Base-by-base conservation (phyloP, 2,797 vertebrate genomes). In the Sarcophilus harrisii region DNA sequence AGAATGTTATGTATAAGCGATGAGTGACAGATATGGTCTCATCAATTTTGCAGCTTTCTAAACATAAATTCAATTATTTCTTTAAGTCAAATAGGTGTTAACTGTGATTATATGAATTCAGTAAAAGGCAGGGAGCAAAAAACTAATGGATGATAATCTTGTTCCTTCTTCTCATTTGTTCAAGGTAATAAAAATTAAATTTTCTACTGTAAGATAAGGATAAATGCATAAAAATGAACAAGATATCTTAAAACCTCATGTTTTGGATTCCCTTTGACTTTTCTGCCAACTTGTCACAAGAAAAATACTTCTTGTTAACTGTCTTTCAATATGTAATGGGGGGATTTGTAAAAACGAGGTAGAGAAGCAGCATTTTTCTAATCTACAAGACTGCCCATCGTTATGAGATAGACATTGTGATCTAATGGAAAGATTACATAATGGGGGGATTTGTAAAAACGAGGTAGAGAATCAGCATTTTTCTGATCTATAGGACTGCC, bases 141-240 rank as follows among this genome's bases (percentile, higher is more conserved):
- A 96, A 52, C 45, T 66, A 92, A 87, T 3, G 1, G 14, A 29
- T 2, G 93, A 52, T 92, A 92, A 91, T 9, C 38, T 66, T 16
- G 49, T 49, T 91, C 18, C 93, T 91, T 92, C 49, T 45, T 93
- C 11, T 94, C 57, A 57, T 29, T 81, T 91, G 54, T 59, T 95
- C 45, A 93, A 73, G 95, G 58, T 94, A 91, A 92, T 94, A 62
- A 95, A 96, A 91, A 94, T 93, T 14, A 97, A 96, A 73, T 90
- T 59, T 29, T 81, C 5, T 52, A 29, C 29, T 93, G 89, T 29
- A 57, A 92, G 91, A 92, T 58, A 58, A 81, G 58, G 57, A 73
- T 24, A 55, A 94, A 0, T 90, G 30, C n/a, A 81, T 95, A 96
- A 95, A 96, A 94, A 92, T 90, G 93, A 94, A 62, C 28, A 96